phyloP scores from a whole-genome alignment of 1,140 invertebrate genomes.

The Tetramorium parvispinum region DNA sequence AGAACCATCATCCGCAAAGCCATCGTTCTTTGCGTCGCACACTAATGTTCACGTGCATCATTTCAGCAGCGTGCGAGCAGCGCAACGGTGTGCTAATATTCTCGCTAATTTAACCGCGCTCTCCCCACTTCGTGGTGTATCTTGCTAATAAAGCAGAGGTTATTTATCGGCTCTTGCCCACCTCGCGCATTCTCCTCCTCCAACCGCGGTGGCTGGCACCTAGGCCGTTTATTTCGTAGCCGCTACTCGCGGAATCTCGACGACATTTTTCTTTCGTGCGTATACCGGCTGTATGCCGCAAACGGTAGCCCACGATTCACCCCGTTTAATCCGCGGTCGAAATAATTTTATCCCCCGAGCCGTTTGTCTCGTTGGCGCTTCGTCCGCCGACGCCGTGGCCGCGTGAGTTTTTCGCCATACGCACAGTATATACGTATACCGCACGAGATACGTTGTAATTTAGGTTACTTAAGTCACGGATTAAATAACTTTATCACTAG shows the following conservation, averaged over 20 bases:
- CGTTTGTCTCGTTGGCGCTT: slow-evolving; percentile 69
- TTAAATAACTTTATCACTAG: slow-evolving; percentile 62
- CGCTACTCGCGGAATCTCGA: slow-evolving; percentile 61
- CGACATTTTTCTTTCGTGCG: slow-evolving; percentile 59
- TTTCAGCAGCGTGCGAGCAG: slow-evolving; percentile 56
- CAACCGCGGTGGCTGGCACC: slow-evolving; percentile 77
- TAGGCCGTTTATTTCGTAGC: slow-evolving; percentile 82
- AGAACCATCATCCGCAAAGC: slow-evolving; percentile 13
- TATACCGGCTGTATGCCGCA: slow-evolving; percentile 8
- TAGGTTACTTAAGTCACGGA: slow-evolving; percentile 48
- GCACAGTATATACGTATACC: not conserved
- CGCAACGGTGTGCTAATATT: slow-evolving; percentile 84
- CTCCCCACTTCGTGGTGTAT: slow-evolving; percentile 70
- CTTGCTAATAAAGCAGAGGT: slow-evolving; percentile 85
- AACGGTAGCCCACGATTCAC: slow-evolving; percentile 60
- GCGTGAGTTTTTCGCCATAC: slow-evolving; percentile 25
- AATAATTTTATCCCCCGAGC: slow-evolving; percentile 71
- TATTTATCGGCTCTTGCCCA: slow-evolving; percentile 82
- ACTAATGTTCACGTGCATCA: slow-evolving; percentile 53
- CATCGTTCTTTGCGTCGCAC: slow-evolving; percentile 46
- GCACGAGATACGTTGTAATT: slow-evolving; percentile 47
- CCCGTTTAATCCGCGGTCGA: slow-evolving; percentile 69
- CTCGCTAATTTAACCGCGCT: slow-evolving; percentile 83
- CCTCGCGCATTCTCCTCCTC: slow-evolving; percentile 61
- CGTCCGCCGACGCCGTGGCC: slow-evolving; percentile 20